These are phyloP conservation scores for Aurelia sp. DNA, from an alignment of 30 jellyfish, hydroid and myxozoan genomes.

Conservation along the genomic window DNA sequence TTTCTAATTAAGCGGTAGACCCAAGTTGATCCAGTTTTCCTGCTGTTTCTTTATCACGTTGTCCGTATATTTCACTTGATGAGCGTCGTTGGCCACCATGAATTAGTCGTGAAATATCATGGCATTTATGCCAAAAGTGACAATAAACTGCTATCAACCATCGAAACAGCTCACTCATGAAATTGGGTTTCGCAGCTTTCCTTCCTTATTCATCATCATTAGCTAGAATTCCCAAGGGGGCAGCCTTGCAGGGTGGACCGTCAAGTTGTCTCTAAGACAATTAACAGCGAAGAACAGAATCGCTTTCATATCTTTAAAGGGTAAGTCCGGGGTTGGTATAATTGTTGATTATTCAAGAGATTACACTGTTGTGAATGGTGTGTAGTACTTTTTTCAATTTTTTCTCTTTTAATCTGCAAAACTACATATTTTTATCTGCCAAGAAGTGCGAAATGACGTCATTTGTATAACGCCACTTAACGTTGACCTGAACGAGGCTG, in stretches of 20 bases:
- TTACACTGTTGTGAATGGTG: no score
- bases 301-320: neutral
- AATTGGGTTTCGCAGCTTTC: conserved; percentile 53
- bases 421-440: no score
- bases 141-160: conserved; percentile 47
- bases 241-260: neutral
- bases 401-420: no score
- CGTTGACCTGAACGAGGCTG: no score
- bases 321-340: no score
- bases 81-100: conserved; percentile 32
- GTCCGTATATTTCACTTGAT: conserved; percentile 8
- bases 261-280: neutral
- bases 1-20: conserved; percentile 42
- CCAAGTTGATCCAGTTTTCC: conserved; percentile 12
- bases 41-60: conserved; percentile 5
- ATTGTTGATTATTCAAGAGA: no score
- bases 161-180: conserved; percentile 27
- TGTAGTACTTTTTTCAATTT: no score
- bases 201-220: conserved; percentile 8
- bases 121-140: conserved; percentile 23
- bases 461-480: no score
- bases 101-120: conserved; percentile 8
- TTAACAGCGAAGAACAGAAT: neutral
- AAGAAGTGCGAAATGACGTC: no score
- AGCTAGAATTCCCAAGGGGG: neutral